Conservation (phyloP, 1,140 invertebrate species). For the Ruditapes philippinarum region DNA sequence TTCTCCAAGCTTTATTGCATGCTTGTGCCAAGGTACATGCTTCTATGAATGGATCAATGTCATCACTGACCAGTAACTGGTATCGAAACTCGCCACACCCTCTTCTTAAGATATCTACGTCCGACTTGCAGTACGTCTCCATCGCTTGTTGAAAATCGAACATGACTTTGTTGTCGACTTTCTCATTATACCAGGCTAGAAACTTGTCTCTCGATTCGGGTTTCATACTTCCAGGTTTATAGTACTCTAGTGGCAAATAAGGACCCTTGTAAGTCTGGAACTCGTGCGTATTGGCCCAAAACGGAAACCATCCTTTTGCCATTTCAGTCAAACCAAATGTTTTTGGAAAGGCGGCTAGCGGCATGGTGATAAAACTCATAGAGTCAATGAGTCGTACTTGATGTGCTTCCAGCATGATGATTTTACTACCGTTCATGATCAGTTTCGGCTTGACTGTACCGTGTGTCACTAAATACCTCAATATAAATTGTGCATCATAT, state of each 20-base stretch:
- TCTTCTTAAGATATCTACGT: constrained; percentile 63
- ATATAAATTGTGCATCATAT: background rate
- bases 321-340: constrained; percentile 28
- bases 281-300: background rate
- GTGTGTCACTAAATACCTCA: background rate
- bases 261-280: background rate
- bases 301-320: constrained; percentile 24
- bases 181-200: background rate
- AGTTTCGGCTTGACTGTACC: background rate
- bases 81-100: constrained; percentile 62
- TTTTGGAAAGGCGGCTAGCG: background rate
- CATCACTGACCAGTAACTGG: constrained; percentile 19
- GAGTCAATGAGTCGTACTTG: background rate
- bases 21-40: background rate
- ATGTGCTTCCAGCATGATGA: constrained; percentile 1
- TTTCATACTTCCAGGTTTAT: constrained; percentile 9
- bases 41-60: background rate
- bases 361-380: background rate
- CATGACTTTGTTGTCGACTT: constrained; percentile 29
- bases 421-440: constrained; percentile 37
- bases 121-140: constrained; percentile 54
- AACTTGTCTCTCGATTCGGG: background rate
- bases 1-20: constrained; percentile 22
- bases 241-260: background rate
- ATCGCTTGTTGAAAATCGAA: constrained; percentile 67